Evolutionary conservation across 2,888 invertebrate genomes (phyloP).

Genomic region (Neelides folsomi): DNA sequence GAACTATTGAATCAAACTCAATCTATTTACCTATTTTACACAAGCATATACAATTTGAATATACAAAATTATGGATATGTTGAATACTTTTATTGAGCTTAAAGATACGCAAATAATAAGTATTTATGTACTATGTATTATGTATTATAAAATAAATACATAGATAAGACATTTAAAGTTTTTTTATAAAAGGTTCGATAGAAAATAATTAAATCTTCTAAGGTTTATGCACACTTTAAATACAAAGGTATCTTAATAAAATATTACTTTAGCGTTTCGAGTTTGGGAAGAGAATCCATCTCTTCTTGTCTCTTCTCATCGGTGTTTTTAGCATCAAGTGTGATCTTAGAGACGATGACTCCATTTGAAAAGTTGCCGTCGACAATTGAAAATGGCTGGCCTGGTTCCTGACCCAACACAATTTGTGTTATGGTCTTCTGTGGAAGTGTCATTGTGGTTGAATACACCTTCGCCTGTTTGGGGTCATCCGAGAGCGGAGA

Average conservation of each 20-base stretch:
- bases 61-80: too few species aligned
- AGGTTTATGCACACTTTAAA: neutral
- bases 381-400: conserved; percentile 14
- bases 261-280: conserved; percentile 4
- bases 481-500: conserved; percentile 36
- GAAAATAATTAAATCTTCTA: too few species aligned
- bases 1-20: too few species aligned
- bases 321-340: conserved; percentile 11
- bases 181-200: too few species aligned
- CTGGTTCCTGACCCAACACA: conserved; percentile 18
- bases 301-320: conserved; percentile 9
- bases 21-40: too few species aligned
- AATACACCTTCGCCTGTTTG: conserved; percentile 20
- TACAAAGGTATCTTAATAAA: neutral
- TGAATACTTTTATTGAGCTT: too few species aligned
- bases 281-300: conserved; percentile 8
- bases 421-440: conserved; percentile 31
- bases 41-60: too few species aligned
- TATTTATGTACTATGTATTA: too few species aligned
- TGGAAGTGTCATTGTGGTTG: conserved; percentile 28
- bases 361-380: conserved; percentile 13
- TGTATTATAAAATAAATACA: too few species aligned
- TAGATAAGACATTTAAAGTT: too few species aligned
- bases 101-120: too few species aligned
- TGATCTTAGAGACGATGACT: conserved; percentile 28